Conservation (phyloP, 2,113 vertebrate species). For the Nannospalax galili region DNA sequence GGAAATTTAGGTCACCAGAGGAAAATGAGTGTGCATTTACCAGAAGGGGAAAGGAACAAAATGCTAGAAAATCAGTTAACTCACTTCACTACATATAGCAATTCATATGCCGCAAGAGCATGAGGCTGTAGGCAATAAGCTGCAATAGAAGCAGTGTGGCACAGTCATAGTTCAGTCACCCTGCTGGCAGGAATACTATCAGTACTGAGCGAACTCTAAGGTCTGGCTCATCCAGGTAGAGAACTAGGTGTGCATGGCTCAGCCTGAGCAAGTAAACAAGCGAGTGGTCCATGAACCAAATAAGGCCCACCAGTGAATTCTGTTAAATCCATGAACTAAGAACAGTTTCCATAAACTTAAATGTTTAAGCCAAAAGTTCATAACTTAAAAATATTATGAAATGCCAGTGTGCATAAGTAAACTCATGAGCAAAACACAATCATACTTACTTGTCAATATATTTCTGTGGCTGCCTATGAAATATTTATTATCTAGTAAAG, state of each 20-base stretch:
- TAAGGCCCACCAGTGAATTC: neutral
- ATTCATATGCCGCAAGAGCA: neutral
- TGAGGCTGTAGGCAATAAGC: neutral
- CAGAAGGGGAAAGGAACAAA: neutral
- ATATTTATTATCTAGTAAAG: conserved; percentile 14
- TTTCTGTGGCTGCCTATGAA: neutral
- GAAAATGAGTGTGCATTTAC: neutral
- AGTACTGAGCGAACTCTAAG: neutral
- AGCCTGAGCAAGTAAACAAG: neutral
- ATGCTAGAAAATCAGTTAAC: neutral
- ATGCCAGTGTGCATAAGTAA: conserved; percentile 6
- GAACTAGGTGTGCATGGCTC: neutral
- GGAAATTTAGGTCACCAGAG: neutral
- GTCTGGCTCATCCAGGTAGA: neutral
- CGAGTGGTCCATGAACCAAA: neutral
- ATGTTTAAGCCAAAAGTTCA: neutral
- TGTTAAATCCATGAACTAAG: neutral
- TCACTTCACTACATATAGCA: neutral
- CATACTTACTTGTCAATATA: neutral
- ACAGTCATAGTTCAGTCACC: neutral
- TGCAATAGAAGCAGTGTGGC: neutral
- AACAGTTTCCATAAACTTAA: neutral
- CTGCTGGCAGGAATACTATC: neutral
- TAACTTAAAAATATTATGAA: neutral
- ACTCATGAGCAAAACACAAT: neutral